Evolutionary conservation across 1,140 invertebrate species (phyloP).

Genomic region (Drosophila ohnishii): DNA sequence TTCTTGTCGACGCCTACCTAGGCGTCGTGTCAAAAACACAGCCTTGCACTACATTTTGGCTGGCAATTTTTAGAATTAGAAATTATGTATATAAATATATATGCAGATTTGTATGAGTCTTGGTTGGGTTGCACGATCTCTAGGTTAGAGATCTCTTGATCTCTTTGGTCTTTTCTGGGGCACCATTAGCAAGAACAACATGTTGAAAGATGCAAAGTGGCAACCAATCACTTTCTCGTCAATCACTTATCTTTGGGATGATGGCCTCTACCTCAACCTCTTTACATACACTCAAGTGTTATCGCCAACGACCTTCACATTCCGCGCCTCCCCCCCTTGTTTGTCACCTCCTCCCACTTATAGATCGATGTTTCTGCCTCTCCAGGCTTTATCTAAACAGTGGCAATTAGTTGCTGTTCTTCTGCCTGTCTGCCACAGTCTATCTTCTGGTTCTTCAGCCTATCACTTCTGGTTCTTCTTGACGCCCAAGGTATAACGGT

Average conservation of each 20-base stretch:
- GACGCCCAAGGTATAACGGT: constrained; percentile 37
- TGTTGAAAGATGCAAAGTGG: constrained; percentile 9
- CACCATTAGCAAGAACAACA: not conserved
- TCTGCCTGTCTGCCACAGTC: constrained; percentile 1
- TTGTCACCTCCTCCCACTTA: constrained; percentile 13
- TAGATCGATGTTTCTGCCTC: constrained; percentile 27
- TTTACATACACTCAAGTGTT: not conserved
- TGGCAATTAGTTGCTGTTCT: constrained; percentile 49
- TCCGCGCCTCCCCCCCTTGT: not conserved
- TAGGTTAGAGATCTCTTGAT: constrained; percentile 34
- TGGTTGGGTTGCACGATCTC: constrained; percentile 20
- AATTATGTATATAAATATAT: constrained; percentile 59
- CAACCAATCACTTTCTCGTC: constrained; percentile 18
- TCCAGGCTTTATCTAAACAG: constrained; percentile 43
- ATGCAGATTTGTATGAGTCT: not conserved
- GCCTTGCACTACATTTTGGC: constrained; percentile 70
- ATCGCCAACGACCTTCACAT: constrained; percentile 31
- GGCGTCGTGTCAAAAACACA: constrained; percentile 73
- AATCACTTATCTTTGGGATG: constrained; percentile 1
- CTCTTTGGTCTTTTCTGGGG: constrained; percentile 16
- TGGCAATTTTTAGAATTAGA: constrained; percentile 72
- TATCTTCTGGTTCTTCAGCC: constrained; percentile 7
- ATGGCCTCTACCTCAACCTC: constrained; percentile 3
- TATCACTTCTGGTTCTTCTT: constrained; percentile 16
- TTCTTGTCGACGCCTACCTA: constrained; percentile 28